phyloP scores from a whole-genome alignment of 1,140 invertebrate genomes.

The Drosophila malerkotliana region DNA sequence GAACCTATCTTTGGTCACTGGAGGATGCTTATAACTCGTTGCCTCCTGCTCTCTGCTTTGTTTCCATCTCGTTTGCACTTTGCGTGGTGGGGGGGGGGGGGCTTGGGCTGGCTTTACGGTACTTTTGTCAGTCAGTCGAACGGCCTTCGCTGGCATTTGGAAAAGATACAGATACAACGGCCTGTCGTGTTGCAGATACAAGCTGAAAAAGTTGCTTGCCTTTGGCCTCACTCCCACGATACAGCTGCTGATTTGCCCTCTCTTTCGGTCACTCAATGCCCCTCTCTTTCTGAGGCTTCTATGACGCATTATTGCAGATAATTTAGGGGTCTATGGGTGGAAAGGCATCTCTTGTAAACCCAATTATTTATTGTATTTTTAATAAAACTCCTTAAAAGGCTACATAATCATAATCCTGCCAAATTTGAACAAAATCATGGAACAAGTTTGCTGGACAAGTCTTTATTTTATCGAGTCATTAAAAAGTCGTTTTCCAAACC shows the following conservation, averaged over 20 bases:
- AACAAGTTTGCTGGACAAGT: constrained; percentile 4
- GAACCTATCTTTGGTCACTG: constrained; percentile 46
- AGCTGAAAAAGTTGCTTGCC: constrained; percentile 67
- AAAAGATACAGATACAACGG: constrained; percentile 25
- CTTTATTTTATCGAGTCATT: background rate
- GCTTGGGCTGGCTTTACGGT: constrained; percentile 54
- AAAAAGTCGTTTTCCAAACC: constrained; percentile 2
- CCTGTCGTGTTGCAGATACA: constrained; percentile 18
- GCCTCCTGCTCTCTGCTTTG: constrained; percentile 2
- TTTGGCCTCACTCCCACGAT: constrained; percentile 46
- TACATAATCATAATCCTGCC: background rate
- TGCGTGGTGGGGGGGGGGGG: background rate
- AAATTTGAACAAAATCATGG: constrained; percentile 5
- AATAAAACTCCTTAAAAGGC: background rate
- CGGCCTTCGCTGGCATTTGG: constrained; percentile 72
- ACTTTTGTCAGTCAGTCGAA: constrained; percentile 68
- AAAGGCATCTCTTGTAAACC: background rate
- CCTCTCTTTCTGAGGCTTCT: background rate
- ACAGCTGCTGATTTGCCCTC: background rate
- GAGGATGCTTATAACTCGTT: constrained; percentile 40
- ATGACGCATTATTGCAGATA: constrained; percentile 36
- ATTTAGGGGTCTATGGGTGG: background rate
- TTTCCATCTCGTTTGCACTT: constrained; percentile 2
- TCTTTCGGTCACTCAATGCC: background rate
- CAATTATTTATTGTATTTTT: background rate